Evolutionary conservation across 2,888 invertebrate genomes (phyloP).

Genomic region (Dolichopus griseipennis): DNA sequence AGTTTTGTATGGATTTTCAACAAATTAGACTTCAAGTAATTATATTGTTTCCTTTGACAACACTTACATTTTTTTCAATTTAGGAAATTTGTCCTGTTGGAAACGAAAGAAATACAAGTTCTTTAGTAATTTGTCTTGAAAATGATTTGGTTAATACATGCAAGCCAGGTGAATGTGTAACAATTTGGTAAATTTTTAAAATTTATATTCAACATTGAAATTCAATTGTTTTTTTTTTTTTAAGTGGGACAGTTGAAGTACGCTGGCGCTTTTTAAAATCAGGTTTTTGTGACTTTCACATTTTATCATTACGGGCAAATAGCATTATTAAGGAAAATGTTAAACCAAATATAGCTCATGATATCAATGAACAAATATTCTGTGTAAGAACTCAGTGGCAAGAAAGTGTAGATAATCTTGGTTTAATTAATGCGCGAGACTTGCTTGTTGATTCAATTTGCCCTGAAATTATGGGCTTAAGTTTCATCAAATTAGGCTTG

Average conservation of each 20-base stretch:
- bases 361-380: slow-evolving; percentile 52
- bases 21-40: slow-evolving; percentile 72
- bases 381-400: slow-evolving; percentile 21
- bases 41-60: neutral
- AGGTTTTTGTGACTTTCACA: slow-evolving; percentile 34
- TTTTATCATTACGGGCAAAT: slow-evolving; percentile 35
- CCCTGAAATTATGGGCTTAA: slow-evolving; percentile 79
- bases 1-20: slow-evolving; percentile 66
- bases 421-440: slow-evolving; percentile 65
- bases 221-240: slow-evolving; percentile 21
- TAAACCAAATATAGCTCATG: slow-evolving; percentile 52
- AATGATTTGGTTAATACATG: slow-evolving; percentile 80
- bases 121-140: slow-evolving; percentile 68
- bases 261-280: slow-evolving; percentile 58
- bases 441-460: slow-evolving; percentile 70
- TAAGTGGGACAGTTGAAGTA: slow-evolving; percentile 66
- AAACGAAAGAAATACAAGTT: slow-evolving; percentile 60
- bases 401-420: slow-evolving; percentile 45
- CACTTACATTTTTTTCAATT: slow-evolving; percentile 18
- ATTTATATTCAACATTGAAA: neutral
- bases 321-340: slow-evolving; percentile 55
- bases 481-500: slow-evolving; percentile 77
- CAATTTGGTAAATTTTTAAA: slow-evolving; percentile 56
- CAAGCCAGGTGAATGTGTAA: slow-evolving; percentile 82
- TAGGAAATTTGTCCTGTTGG: slow-evolving; percentile 62